Evolutionary conservation across 1,140 invertebrate genomes (phyloP).

Genomic region (Stegodyphus mimosarum): DNA sequence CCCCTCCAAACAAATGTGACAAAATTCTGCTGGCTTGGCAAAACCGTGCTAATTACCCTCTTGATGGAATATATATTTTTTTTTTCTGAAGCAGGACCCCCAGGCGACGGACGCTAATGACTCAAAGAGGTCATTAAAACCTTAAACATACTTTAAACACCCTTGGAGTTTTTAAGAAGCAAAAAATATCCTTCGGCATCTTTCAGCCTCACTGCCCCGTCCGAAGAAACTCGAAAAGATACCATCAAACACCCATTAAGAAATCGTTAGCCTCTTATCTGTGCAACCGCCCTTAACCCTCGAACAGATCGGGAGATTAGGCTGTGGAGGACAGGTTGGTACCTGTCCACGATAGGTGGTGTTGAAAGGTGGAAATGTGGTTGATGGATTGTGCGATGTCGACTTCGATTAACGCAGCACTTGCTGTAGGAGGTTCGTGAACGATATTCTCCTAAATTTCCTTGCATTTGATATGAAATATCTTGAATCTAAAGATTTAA

Average conservation of each 20-base stretch:
- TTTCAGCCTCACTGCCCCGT: background rate
- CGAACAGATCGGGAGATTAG: constrained; percentile 9
- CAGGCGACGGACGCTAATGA: constrained; percentile 17
- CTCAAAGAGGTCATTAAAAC: constrained; percentile 42
- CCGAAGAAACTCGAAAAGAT: constrained; percentile 26
- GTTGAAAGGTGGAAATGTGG: background rate
- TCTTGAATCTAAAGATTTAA: too few species aligned
- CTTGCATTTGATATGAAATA: too few species aligned
- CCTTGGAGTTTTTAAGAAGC: constrained; percentile 6
- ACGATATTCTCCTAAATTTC: too few species aligned
- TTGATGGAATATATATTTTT: background rate
- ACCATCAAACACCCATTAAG: constrained; percentile 55
- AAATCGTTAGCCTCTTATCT: constrained; percentile 48
- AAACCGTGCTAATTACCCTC: constrained; percentile 41
- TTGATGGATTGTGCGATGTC: constrained; percentile 28
- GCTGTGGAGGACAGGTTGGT: constrained; percentile 13
- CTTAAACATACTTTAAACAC: constrained; percentile 47
- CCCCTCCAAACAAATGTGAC: background rate
- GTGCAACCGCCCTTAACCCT: background rate
- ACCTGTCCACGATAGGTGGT: constrained; percentile 16
- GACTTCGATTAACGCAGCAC: constrained; percentile 19
- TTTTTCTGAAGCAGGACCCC: background rate
- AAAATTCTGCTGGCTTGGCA: constrained; percentile 3
- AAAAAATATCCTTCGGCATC: constrained; percentile 3
- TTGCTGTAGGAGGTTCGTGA: background rate